Conservation (phyloP, 2,888 invertebrate genomes). For the Agonopterix subpropinquella region DNA sequence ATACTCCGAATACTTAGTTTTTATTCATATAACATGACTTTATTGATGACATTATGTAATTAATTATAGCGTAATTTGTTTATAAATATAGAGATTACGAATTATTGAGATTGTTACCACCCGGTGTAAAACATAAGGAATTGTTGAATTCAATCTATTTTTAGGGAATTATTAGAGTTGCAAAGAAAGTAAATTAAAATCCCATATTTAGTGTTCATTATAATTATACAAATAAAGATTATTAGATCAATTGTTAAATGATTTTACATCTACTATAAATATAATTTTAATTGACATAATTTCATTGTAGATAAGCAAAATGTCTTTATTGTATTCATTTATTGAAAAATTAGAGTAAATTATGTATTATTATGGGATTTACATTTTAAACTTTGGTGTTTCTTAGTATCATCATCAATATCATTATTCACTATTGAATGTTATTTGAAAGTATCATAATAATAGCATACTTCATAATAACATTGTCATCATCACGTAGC, state of each 20-base stretch:
- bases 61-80: constrained; percentile 56
- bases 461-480: constrained; percentile 29
- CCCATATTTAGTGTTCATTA: constrained; percentile 56
- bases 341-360: constrained; percentile 41
- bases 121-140: constrained; percentile 52
- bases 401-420: constrained; percentile 23
- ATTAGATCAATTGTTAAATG: constrained; percentile 57
- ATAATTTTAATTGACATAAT: constrained; percentile 46
- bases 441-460: constrained; percentile 49
- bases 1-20: constrained; percentile 45
- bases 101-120: constrained; percentile 72
- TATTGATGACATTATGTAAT: constrained; percentile 65
- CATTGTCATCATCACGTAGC: constrained; percentile 47
- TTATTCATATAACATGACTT: constrained; percentile 57
- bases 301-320: constrained; percentile 58
- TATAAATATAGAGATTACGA: constrained; percentile 65
- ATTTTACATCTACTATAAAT: constrained; percentile 36
- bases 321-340: constrained; percentile 49
- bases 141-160: constrained; percentile 41
- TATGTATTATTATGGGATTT: constrained; percentile 45
- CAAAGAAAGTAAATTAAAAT: constrained; percentile 37
- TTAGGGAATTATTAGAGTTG: constrained; percentile 35
- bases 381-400: constrained; percentile 49
- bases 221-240: constrained; percentile 32
- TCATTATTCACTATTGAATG: constrained; percentile 51